Evolutionary conservation across 2,888 invertebrate species (phyloP).

Genomic region (Lithodes maja): DNA sequence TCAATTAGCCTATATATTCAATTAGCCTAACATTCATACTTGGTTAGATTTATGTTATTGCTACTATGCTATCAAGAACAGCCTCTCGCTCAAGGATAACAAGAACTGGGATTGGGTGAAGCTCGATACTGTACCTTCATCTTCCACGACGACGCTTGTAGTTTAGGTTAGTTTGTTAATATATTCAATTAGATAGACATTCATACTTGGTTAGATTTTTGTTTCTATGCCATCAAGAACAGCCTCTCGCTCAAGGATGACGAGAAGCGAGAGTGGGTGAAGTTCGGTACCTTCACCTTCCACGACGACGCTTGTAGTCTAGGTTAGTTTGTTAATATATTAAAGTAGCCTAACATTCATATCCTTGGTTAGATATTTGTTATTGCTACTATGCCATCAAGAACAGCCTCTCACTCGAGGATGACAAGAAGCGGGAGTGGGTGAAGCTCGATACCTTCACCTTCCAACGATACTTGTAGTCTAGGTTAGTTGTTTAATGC

Average conservation of each 20-base stretch:
- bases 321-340: constrained; percentile 70
- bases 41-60: too few species aligned
- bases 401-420: constrained; percentile 68
- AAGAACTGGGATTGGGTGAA: constrained; percentile 75
- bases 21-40: too few species aligned
- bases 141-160: constrained; percentile 75
- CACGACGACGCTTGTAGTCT: constrained; percentile 75
- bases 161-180: constrained; percentile 71
- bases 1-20: too few species aligned
- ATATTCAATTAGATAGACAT: not conserved
- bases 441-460: constrained; percentile 76
- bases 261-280: constrained; percentile 75
- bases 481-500: constrained; percentile 71
- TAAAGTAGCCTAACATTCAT: too few species aligned
- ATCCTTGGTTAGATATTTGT: constrained; percentile 18
- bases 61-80: constrained; percentile 69
- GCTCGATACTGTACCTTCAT: constrained; percentile 76
- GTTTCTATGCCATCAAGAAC: constrained; percentile 68
- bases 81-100: constrained; percentile 67
- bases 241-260: constrained; percentile 68
- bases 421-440: constrained; percentile 75
- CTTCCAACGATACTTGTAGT: constrained; percentile 75
- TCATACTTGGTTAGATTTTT: too few species aligned
- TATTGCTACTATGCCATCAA: constrained; percentile 62
- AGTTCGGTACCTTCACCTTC: constrained; percentile 76